phyloP scores from a whole-genome alignment of 2,888 invertebrate species.

The Pinctada fucata region DNA sequence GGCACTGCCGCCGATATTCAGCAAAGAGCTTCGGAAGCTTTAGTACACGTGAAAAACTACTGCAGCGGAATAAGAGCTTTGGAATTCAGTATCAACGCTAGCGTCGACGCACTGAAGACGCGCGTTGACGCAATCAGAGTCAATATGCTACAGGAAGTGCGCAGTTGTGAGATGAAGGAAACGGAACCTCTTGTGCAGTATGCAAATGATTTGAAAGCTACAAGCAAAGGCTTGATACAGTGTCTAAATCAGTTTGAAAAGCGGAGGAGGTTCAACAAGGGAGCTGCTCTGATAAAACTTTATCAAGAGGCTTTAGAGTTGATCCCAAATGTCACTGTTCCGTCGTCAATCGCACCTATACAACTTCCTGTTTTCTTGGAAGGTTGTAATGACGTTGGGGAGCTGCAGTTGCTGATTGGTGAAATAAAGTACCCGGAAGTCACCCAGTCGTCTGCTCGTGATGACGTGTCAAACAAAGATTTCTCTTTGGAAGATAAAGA shows the following conservation, averaged over 20 bases:
- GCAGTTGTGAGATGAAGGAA: background rate
- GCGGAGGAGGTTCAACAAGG: background rate
- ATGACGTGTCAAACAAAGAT: no score
- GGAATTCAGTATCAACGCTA: background rate
- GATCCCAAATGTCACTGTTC: background rate
- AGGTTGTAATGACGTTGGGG: background rate
- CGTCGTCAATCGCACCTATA: background rate
- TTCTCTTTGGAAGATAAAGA: no score
- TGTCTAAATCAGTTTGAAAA: background rate
- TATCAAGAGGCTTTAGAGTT: background rate
- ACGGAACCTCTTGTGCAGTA: background rate
- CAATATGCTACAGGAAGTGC: background rate
- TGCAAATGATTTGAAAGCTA: background rate
- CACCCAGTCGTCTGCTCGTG: no score
- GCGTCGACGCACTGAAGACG: background rate
- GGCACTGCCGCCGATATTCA: background rate
- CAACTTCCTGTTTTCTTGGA: background rate
- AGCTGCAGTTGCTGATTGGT: background rate
- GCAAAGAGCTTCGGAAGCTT: background rate
- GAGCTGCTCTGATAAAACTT: background rate
- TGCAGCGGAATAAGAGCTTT: background rate
- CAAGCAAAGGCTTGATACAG: background rate
- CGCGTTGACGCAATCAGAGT: background rate
- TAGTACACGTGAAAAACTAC: background rate
- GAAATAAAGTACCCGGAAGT: background rate